These are phyloP conservation scores for Pelochelys cantorii DNA, from an alignment of 2,797 vertebrate genomes.

Conservation along the genomic window DNA sequence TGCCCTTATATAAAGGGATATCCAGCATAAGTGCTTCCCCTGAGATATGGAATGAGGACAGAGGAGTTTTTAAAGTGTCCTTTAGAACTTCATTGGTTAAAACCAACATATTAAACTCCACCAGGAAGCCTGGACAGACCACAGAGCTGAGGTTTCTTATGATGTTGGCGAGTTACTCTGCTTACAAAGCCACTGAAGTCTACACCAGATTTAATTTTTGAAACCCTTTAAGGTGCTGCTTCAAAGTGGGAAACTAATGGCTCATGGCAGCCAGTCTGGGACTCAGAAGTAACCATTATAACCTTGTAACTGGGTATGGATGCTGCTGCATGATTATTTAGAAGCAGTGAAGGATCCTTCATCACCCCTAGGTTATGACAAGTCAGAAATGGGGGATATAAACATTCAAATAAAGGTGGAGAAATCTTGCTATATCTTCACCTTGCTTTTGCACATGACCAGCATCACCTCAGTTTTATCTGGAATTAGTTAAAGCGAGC, in stretches of 20 bases:
- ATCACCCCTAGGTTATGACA: not conserved
- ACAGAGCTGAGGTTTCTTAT: not conserved
- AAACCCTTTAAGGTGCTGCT: not conserved
- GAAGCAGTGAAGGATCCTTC: not conserved
- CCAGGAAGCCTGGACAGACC: rapidly evolving
- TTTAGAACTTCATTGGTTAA: not conserved
- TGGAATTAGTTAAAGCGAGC: not conserved
- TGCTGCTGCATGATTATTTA: not conserved
- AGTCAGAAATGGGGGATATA: not conserved
- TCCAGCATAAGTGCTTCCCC: not conserved
- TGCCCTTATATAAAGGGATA: not conserved
- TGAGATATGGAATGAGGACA: not conserved
- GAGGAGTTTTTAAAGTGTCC: not conserved
- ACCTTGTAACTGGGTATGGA: not conserved
- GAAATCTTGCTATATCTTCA: not conserved
- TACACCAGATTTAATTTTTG: rapidly evolving
- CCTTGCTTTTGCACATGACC: not conserved
- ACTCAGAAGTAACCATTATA: not conserved
- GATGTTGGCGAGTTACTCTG: not conserved
- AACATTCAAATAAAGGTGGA: not conserved
- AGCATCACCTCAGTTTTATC: not conserved
- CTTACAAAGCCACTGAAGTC: not conserved
- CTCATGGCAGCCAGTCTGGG: not conserved
- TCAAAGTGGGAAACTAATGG: not conserved
- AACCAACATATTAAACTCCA: not conserved